These are phyloP conservation scores for Chlorospingus flavigularis DNA, from an alignment of 2,797 vertebrate genomes.

Conservation along the genomic window DNA sequence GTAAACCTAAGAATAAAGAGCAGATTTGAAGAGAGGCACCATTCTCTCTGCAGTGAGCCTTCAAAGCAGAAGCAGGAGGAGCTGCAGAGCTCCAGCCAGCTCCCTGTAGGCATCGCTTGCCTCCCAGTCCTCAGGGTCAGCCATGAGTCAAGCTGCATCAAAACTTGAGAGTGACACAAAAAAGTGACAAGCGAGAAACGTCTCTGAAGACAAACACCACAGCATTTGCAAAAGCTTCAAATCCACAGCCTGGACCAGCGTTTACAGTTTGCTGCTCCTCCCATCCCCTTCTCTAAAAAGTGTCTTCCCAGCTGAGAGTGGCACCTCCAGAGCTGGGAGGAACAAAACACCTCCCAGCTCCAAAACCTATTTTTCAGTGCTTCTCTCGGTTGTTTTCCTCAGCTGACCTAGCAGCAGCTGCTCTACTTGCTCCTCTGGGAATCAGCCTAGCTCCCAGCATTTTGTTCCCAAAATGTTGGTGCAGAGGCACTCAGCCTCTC, in stretches of 20 bases:
- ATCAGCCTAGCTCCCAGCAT: background rate
- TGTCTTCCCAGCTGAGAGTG: background rate
- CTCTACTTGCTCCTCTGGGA: background rate
- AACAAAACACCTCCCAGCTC: background rate
- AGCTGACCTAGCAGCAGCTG: background rate
- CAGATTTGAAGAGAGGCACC: background rate
- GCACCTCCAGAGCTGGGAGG: background rate
- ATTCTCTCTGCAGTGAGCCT: background rate
- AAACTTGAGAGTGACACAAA: background rate
- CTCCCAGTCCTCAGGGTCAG: background rate
- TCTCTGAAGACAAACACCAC: background rate
- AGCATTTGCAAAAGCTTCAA: background rate
- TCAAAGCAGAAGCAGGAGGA: background rate
- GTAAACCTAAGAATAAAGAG: slow-evolving; percentile 51
- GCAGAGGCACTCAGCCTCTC: background rate
- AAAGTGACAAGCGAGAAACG: background rate
- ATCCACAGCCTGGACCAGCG: background rate
- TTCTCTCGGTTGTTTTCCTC: background rate
- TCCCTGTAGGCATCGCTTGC: background rate
- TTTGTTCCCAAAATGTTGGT: background rate
- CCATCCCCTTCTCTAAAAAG: background rate
- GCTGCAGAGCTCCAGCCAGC: background rate
- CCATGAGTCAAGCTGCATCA: background rate
- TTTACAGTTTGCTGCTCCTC: background rate
- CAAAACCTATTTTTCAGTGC: background rate